A percentile compares a stretch with the other conserved stretches of the same genome.
Evolutionary conservation across 2,113 vertebrate species (phyloP).

Genomic region (Syngnathus scovelli): DNA sequence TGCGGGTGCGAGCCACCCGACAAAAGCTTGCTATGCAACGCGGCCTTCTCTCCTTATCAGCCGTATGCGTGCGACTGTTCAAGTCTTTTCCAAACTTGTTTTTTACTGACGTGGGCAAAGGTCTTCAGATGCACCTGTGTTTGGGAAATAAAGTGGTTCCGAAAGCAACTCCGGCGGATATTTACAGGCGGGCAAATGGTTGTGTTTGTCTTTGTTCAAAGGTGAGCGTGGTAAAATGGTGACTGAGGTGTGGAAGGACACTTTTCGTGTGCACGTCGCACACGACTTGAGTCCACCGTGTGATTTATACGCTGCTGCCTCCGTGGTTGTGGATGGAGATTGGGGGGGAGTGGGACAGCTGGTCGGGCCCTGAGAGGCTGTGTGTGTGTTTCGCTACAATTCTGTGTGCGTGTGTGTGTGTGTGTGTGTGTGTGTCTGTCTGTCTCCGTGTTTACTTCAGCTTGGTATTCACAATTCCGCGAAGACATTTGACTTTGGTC

Average conservation of each 20-base stretch:
- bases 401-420: conserved; percentile 16
- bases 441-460: conserved; percentile 19
- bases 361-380: conserved; percentile 47
- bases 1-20: not conserved
- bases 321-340: conserved; percentile 55
- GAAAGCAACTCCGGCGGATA: not conserved
- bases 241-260: conserved; percentile 8
- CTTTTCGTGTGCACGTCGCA: conserved; percentile 17
- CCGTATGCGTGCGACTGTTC: conserved; percentile 42
- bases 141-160: conserved; percentile 41
- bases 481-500: conserved; percentile 54
- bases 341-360: conserved; percentile 54
- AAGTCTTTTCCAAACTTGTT: not conserved
- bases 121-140: conserved; percentile 33
- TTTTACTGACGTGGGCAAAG: conserved; percentile 29
- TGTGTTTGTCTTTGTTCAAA: not conserved
- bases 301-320: conserved; percentile 60
- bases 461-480: conserved; percentile 55
- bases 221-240: not conserved
- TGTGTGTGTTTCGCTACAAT: conserved; percentile 11
- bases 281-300: conserved; percentile 41
- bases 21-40: conserved; percentile 49
- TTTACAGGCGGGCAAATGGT: not conserved
- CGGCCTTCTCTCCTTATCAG: conserved; percentile 64
- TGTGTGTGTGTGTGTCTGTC: conserved; percentile 6